Base-by-base conservation (phyloP, 1,140 invertebrate genomes). In the Philaenus spumarius region DNA sequence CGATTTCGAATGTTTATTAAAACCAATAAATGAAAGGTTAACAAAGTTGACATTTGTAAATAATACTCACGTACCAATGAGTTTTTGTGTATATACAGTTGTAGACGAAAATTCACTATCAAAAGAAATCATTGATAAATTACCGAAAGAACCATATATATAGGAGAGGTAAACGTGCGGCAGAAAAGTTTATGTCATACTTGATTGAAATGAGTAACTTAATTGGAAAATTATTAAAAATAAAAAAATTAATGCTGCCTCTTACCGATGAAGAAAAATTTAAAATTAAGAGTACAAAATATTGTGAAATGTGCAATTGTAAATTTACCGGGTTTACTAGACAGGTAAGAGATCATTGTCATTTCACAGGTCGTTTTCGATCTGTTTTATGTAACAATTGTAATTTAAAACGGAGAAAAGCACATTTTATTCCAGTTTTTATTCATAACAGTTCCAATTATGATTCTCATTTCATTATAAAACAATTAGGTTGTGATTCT, bases 391-490 rank as follows among this genome's bases (percentile, higher is more conserved):
- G 55, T 35, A 14, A 12, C 14, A 15, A 15, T 22, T 57, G 55
- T 48, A 57, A 57, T 34, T 24, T 57, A 37, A 47, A 47, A 47
- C 24, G 55, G 37, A 30, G 22, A 35, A 47, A 34, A 12, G 24
- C 35, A 57, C 26, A 35, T 15, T 35, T 14, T 47, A 19, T 57
- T 35, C 43, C 55, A 17, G 26, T 57, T 7, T 47, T 45, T 22
- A 23, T 57, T 2, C 56, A 58, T 23, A 37, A 37, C n/a, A 24
- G 46, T 14, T 58, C 56, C 15, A 37, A 58, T 9, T 58, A 58
- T 58, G 56, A 50, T 24, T 15, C 24, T 4, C 56, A 58, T 47
- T 58, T 58, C 22, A 58, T 58, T 12, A 19, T 58, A 40, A 48
- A 51, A 37, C 14, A 51, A 26, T 50, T 58, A 26, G 56, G 39